These are phyloP conservation scores for Drosophila yooni DNA, from an alignment of 2,888 invertebrate species.

Conservation along the genomic window DNA sequence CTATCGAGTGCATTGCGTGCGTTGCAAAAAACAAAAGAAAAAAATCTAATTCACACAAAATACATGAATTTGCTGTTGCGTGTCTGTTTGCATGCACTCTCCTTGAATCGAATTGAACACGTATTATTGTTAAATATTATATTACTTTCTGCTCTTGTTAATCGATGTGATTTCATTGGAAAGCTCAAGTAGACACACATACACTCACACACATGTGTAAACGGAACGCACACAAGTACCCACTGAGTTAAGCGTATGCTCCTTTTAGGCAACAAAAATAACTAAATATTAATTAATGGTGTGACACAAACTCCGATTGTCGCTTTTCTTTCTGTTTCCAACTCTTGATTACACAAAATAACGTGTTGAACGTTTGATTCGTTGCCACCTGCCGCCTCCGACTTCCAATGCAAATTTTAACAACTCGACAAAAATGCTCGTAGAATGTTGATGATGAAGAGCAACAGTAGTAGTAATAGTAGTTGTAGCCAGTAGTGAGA, in stretches of 20 bases:
- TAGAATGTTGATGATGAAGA: constrained; percentile 70
- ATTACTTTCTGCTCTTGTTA: constrained; percentile 31
- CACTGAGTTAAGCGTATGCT: constrained; percentile 62
- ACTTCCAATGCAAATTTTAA: constrained; percentile 67
- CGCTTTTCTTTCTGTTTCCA: constrained; percentile 3
- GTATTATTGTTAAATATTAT: constrained; percentile 28
- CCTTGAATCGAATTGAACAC: constrained; percentile 16
- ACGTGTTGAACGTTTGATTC: constrained; percentile 21
- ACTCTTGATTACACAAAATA: constrained; percentile 12
- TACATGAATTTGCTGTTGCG: constrained; percentile 8
- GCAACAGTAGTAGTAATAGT: constrained; percentile 68
- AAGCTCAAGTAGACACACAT: constrained; percentile 39
- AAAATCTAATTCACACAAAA: constrained; percentile 31
- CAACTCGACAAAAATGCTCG: constrained; percentile 76
- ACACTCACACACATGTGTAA: constrained; percentile 18
- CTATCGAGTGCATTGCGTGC: constrained; percentile 63
- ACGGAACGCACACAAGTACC: constrained; percentile 38
- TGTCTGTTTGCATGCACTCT: background rate
- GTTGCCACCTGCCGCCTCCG: constrained; percentile 60
- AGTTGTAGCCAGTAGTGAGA: constrained; percentile 47
- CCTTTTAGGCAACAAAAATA: constrained; percentile 59
- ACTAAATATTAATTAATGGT: constrained; percentile 40
- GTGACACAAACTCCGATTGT: constrained; percentile 21
- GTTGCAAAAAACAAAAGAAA: constrained; percentile 48
- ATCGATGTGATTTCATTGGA: constrained; percentile 62